These are phyloP conservation scores for Drosophila anomelani DNA, from an alignment of 2,888 invertebrate species.

Conservation along the genomic window DNA sequence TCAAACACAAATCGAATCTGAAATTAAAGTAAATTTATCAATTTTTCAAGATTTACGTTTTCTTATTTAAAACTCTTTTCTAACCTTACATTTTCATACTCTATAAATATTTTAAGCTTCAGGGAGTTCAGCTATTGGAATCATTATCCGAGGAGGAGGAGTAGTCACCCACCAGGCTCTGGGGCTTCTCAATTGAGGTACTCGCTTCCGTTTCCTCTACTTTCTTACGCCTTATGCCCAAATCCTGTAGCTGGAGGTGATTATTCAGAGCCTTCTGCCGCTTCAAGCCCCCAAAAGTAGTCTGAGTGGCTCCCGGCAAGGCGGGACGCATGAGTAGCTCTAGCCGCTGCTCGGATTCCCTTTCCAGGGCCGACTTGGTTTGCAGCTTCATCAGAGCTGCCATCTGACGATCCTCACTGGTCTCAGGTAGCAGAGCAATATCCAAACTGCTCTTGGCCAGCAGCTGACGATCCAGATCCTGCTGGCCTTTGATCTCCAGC, in stretches of 20 bases:
- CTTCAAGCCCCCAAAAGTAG: constrained; percentile 86
- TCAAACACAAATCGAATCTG: constrained; percentile 21
- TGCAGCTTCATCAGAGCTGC: constrained; percentile 91
- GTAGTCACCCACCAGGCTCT: constrained; percentile 72
- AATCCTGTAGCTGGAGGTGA: constrained; percentile 73
- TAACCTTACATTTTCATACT: too few relatives aligned
- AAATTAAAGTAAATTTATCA: background rate
- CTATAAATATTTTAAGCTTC: background rate
- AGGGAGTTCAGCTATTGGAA: constrained; percentile 18
- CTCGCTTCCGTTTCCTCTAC: background rate
- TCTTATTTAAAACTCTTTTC: too few relatives aligned
- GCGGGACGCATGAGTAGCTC: constrained; percentile 87
- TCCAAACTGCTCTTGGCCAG: constrained; percentile 91
- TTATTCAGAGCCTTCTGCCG: constrained; percentile 86
- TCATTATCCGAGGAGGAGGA: constrained; percentile 48
- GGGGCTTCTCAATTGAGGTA: background rate
- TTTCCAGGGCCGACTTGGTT: constrained; percentile 88
- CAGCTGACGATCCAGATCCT: constrained; percentile 89
- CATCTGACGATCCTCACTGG: constrained; percentile 91
- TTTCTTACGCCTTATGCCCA: constrained; percentile 82
- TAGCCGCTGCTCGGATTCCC: constrained; percentile 85
- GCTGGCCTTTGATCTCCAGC: constrained; percentile 89
- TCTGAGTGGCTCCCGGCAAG: constrained; percentile 86
- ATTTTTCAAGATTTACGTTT: background rate
- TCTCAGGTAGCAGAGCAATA: constrained; percentile 91